Conservation (phyloP, 2,113 vertebrate genomes). For the Periophthalmus modestus region DNA sequence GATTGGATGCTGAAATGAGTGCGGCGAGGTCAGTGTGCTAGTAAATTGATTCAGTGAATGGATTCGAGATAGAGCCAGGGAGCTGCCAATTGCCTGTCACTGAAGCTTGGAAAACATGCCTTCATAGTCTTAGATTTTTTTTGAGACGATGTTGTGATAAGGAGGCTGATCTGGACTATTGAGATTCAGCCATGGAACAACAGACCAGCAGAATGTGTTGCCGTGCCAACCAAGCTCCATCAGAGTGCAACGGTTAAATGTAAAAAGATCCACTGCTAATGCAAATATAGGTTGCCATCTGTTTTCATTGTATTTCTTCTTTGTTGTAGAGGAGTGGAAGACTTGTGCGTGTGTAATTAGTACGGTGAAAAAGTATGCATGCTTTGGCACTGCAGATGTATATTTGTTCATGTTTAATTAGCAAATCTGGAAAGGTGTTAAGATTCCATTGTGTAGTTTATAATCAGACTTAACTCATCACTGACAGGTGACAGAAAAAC, state of each 20-base stretch:
- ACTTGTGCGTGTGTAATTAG: not conserved
- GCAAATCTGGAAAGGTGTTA: not conserved
- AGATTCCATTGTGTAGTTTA: not conserved
- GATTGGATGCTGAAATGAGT: slow-evolving; percentile 9
- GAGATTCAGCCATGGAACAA: slow-evolving; percentile 65
- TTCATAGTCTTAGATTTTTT: slow-evolving; percentile 20
- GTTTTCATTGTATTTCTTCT: slow-evolving; percentile 52
- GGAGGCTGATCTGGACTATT: slow-evolving; percentile 62
- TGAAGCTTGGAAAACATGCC: slow-evolving; percentile 19
- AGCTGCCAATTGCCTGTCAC: slow-evolving; percentile 33
- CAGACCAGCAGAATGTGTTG: slow-evolving; percentile 69
- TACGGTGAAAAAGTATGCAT: not conserved
- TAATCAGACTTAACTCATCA: not conserved
- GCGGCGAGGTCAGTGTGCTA: not conserved
- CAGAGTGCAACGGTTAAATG: slow-evolving; percentile 67
- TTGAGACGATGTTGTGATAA: slow-evolving; percentile 41
- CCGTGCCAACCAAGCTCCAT: slow-evolving; percentile 75
- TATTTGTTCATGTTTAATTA: not conserved
- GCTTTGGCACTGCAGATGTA: not conserved
- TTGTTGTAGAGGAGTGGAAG: slow-evolving; percentile 13
- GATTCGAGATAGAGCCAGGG: slow-evolving; percentile 14
- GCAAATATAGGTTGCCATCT: slow-evolving; percentile 75
- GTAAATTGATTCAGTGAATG: slow-evolving; percentile 11
- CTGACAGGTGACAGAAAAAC: not conserved
- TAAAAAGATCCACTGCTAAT: slow-evolving; percentile 62